Base-by-base conservation (phyloP, 64 coral and sea anemone genomes). In the Porites australiensis region DNA sequence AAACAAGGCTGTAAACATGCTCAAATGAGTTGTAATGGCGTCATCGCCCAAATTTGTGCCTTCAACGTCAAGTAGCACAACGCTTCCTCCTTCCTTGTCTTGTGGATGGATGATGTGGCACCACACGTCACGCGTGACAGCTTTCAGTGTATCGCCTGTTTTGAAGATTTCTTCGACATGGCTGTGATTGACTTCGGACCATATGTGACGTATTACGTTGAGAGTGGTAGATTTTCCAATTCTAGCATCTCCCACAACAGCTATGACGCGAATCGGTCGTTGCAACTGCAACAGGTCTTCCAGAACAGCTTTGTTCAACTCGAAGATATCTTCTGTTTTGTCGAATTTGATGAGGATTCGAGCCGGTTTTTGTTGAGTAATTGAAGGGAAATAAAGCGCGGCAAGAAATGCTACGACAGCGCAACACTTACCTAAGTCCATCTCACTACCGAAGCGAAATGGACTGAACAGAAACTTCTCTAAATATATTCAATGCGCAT, bases 1-100 rank as follows among this genome's bases (percentile, higher is more conserved):
- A 58, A 96, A 60, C 46, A 96, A 43, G 6, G 85, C 84, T 19
- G 94, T 92, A 72, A 96, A 92, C 60, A 96, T 92, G 80, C 94
- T 96, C n/a, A 96, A 47, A 14, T 96, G 94, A 59, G 62, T 77
- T 3, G 94, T 96, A 0, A 92, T 13, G 0, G 51, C 62, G 61
- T 96, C 85, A 6, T 96, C 69, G 16, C 94, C 94, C 15, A 89
- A 58, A 70, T 96, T 79, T 15, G 90, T 92, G 49, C 94, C 94
- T 60, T 87, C 94, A 13, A 95, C 94, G n/a, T 95, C 94, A 27
- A 95, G 66, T 4, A 95, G 47, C 44, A 95, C 46, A 4, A 73
- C 75, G 64, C 67, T 77, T 7, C 74, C 77, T 64, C 50, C 50
- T 21, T 3, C 12, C 10, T 58, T 21, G 5, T 82, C 11, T 11